These are phyloP conservation scores for Cyclargus thomasi DNA, from an alignment of 1,140 invertebrate genomes.

Conservation along the genomic window DNA sequence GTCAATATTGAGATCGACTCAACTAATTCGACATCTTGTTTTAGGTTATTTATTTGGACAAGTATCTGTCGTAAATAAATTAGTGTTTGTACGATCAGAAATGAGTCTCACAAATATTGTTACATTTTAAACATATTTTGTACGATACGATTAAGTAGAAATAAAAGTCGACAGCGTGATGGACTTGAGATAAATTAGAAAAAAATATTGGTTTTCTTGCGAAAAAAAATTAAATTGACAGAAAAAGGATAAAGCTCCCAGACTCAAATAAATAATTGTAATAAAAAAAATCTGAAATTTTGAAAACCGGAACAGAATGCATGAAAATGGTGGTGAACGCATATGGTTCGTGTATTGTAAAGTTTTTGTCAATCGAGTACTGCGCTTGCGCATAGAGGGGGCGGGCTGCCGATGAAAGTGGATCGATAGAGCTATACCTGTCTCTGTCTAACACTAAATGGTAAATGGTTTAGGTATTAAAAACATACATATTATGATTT, in stretches of 20 bases:
- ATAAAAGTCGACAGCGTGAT: too few species aligned
- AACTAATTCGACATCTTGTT: neutral
- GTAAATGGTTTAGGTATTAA: neutral
- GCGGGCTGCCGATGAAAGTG: constrained; percentile 47
- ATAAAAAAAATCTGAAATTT: neutral
- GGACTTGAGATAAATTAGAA: too few species aligned
- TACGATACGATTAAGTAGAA: too few species aligned
- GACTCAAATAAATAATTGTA: neutral
- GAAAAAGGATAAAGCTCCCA: too few species aligned
- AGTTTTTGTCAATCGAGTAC: constrained; percentile 60
- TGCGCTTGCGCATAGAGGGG: constrained; percentile 61
- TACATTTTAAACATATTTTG: too few species aligned
- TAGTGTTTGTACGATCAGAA: neutral
- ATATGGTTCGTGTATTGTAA: constrained; percentile 23
- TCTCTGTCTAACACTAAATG: constrained; percentile 45
- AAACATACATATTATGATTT: neutral
- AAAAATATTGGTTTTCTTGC: too few species aligned
- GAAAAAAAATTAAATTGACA: too few species aligned
- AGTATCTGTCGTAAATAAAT: neutral
- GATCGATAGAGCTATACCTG: constrained; percentile 43
- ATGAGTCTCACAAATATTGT: too few species aligned
- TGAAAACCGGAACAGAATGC: neutral
- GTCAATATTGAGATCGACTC: neutral
- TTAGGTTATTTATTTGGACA: neutral
- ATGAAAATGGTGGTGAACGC: neutral